Conservation (phyloP, 2,888 invertebrate species). For the Pristionchus fissidentatus region DNA sequence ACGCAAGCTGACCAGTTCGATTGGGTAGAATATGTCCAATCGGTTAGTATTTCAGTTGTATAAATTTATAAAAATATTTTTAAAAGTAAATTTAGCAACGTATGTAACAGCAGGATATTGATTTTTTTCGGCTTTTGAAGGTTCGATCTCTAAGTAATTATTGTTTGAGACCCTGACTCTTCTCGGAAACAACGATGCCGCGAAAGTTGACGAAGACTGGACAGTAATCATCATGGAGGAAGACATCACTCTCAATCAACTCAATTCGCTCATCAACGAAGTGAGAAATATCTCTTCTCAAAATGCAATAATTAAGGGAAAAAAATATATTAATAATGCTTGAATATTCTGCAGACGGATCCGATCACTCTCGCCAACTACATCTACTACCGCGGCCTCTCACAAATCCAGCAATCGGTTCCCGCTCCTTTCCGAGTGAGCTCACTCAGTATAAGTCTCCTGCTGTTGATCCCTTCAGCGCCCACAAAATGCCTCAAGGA, state of each 20-base stretch:
- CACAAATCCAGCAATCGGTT: neutral
- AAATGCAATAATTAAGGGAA: neutral
- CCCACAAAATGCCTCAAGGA: too few species aligned
- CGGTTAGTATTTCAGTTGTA: neutral
- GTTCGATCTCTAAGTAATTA: neutral
- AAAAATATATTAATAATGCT: neutral
- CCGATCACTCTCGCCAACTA: conserved; percentile 13
- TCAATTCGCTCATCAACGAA: neutral
- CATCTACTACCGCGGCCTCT: neutral
- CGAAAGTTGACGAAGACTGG: neutral
- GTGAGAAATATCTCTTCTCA: neutral
- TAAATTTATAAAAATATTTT: too few species aligned
- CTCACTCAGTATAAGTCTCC: too few species aligned
- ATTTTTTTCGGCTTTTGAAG: too few species aligned
- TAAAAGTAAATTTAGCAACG: too few species aligned
- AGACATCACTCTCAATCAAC: neutral
- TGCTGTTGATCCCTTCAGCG: too few species aligned
- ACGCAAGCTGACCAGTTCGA: conserved; percentile 5
- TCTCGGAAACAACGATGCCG: neutral
- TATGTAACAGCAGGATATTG: too few species aligned
- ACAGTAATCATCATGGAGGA: conserved; percentile 39
- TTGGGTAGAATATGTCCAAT: neutral
- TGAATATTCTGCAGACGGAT: neutral
- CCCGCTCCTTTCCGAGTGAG: neutral
- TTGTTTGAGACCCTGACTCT: neutral